These are phyloP conservation scores for Haliclona indistincta DNA, from an alignment of 37 sponge, comb jelly and placozoan species.

Conservation along the genomic window DNA sequence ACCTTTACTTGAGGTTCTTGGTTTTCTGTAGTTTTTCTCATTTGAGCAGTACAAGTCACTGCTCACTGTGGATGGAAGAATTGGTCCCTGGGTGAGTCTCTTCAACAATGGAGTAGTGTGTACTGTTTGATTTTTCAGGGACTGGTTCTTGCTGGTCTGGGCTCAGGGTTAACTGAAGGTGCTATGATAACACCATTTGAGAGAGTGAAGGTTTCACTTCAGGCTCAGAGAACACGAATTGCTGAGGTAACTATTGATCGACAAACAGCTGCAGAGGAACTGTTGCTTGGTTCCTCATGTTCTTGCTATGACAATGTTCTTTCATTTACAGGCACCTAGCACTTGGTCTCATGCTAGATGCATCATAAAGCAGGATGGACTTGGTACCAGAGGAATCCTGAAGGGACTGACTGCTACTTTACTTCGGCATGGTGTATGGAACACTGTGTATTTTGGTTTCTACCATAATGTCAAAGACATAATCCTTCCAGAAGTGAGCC, in stretches of 20 bases:
- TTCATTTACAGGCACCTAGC: conserved; percentile 20
- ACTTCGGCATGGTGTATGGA: conserved; percentile 35
- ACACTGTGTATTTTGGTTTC: conserved; percentile 44
- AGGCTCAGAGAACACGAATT: conserved; percentile 18
- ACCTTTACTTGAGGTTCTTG: background rate
- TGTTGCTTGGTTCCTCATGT: background rate
- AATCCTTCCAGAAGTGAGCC: conserved; percentile 6
- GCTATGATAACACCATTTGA: conserved; percentile 44
- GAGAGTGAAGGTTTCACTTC: conserved; percentile 40
- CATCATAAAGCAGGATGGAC: conserved; percentile 18
- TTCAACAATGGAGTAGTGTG: background rate
- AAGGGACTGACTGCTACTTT: conserved; percentile 40
- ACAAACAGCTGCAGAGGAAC: background rate
- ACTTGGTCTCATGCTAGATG: conserved; percentile 29
- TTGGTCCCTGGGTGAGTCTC: conserved; percentile 21
- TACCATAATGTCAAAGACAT: conserved; percentile 27
- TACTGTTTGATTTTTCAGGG: conserved; percentile 3
- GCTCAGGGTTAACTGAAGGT: conserved; percentile 34
- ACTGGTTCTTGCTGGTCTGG: conserved; percentile 34
- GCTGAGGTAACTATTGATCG: conserved; percentile 5
- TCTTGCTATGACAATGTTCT: background rate
- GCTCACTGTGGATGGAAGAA: background rate
- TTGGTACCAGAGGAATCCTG: conserved; percentile 25
- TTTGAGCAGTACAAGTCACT: conserved; percentile 42
- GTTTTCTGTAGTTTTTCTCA: conserved; percentile 27